These are phyloP conservation scores for Coelopa frigida DNA, from an alignment of 1,140 invertebrate species.

Conservation along the genomic window DNA sequence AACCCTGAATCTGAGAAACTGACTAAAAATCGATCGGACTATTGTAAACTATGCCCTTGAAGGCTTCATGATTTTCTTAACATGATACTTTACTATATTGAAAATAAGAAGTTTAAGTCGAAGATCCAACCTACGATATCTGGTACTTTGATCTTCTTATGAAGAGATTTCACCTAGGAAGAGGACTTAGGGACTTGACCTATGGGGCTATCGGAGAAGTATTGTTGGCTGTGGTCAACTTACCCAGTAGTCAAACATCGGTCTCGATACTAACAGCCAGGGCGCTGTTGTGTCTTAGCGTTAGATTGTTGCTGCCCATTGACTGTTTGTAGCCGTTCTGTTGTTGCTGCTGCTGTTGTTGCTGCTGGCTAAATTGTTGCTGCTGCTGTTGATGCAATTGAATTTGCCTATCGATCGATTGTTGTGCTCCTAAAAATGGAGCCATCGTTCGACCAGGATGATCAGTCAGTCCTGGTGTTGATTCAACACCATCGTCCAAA, in stretches of 20 bases:
- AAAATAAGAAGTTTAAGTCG: no score
- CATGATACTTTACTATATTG: no score
- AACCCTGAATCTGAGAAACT: no score
- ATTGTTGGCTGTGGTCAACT: no score
- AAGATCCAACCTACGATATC: no score
- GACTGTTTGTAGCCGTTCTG: slow-evolving; percentile 50
- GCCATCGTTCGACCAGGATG: slow-evolving; percentile 38
- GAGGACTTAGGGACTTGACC: no score
- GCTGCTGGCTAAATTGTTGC: slow-evolving; percentile 16
- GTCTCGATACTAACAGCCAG: slow-evolving; percentile 84
- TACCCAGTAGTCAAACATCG: slow-evolving; percentile 94
- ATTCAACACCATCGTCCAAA: slow-evolving; percentile 79
- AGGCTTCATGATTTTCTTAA: no score
- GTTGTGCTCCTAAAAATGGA: slow-evolving; percentile 44
- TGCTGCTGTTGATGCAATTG: slow-evolving; percentile 19
- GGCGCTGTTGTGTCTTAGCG: slow-evolving; percentile 72
- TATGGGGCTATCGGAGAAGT: no score
- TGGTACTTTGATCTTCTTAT: no score
- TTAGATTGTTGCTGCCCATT: slow-evolving; percentile 68
- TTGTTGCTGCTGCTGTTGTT: slow-evolving; percentile 19
- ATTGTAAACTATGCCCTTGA: no score
- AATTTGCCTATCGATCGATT: slow-evolving; percentile 9
- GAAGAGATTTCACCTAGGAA: no score
- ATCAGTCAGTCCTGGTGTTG: slow-evolving; percentile 56
- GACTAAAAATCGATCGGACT: no score